Evolutionary conservation across 2,888 invertebrate genomes (phyloP).

Genomic region (Drosophila lutescens): DNA sequence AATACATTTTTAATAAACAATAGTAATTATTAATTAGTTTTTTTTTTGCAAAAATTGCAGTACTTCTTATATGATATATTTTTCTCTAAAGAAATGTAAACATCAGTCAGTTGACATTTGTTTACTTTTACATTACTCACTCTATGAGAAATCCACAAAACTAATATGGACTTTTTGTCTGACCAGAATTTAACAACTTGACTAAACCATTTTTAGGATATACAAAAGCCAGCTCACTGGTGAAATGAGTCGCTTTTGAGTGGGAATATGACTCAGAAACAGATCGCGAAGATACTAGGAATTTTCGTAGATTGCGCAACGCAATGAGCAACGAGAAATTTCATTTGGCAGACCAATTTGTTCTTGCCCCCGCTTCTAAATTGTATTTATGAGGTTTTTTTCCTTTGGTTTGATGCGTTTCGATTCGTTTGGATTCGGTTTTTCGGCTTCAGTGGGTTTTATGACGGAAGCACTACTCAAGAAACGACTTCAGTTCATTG

Average conservation of each 20-base stretch:
- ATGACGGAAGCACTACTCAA: slow-evolving; percentile 46
- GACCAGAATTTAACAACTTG: slow-evolving; percentile 47
- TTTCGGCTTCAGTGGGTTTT: slow-evolving; percentile 73
- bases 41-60: too few relatives aligned
- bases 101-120: not conserved
- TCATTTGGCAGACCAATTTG: slow-evolving; percentile 19
- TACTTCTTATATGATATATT: too few relatives aligned
- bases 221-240: slow-evolving; percentile 28
- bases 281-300: slow-evolving; percentile 24
- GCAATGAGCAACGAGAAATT: slow-evolving; percentile 32
- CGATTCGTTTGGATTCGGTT: slow-evolving; percentile 62
- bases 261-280: slow-evolving; percentile 18
- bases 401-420: slow-evolving; percentile 58
- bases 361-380: slow-evolving; percentile 29
- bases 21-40: too few relatives aligned
- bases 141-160: not conserved
- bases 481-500: slow-evolving; percentile 56
- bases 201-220: slow-evolving; percentile 58
- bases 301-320: slow-evolving; percentile 47
- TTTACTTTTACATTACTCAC: slow-evolving; percentile 3
- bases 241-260: slow-evolving; percentile 15
- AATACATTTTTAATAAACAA: too few relatives aligned
- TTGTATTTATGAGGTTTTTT: slow-evolving; percentile 45
- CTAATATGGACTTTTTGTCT: not conserved
- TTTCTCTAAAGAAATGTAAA: too few relatives aligned